phyloP scores from a whole-genome alignment of 2,797 vertebrate species.

The Synanceia verrucosa region DNA sequence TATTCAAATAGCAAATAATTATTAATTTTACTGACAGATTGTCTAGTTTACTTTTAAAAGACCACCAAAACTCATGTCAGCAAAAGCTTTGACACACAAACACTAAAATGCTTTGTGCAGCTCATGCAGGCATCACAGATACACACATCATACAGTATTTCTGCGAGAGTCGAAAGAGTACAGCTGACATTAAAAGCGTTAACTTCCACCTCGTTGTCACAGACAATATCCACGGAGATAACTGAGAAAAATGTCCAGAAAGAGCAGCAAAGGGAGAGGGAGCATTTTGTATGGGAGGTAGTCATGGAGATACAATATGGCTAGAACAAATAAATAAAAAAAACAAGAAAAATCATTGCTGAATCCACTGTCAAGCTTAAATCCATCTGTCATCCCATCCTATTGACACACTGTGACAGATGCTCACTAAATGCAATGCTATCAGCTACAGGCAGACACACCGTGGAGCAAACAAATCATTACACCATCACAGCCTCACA shows the following conservation, averaged over 20 bases:
- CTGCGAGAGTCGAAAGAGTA: conserved; percentile 16
- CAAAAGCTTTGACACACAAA: background rate
- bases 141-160: conserved; percentile 10
- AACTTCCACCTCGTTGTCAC: conserved; percentile 26
- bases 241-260: conserved; percentile 52
- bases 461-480: conserved; percentile 50
- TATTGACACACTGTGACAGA: conserved; percentile 66
- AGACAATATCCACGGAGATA: conserved; percentile 39
- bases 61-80: background rate
- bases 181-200: conserved; percentile 26
- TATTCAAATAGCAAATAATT: background rate
- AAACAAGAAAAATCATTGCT: conserved; percentile 39
- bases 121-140: background rate
- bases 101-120: background rate
- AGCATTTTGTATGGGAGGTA: conserved; percentile 63
- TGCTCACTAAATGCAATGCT: conserved; percentile 53
- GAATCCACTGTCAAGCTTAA: conserved; percentile 49
- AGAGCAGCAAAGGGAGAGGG: conserved; percentile 38
- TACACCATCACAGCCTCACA: conserved; percentile 6
- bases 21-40: background rate
- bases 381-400: conserved; percentile 66
- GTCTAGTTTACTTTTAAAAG: background rate
- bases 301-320: conserved; percentile 62
- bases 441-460: conserved; percentile 46
- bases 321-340: conserved; percentile 23